Evolutionary conservation across 2,797 vertebrate genomes (phyloP).

Genomic region (Pagetopsis macropterus): DNA sequence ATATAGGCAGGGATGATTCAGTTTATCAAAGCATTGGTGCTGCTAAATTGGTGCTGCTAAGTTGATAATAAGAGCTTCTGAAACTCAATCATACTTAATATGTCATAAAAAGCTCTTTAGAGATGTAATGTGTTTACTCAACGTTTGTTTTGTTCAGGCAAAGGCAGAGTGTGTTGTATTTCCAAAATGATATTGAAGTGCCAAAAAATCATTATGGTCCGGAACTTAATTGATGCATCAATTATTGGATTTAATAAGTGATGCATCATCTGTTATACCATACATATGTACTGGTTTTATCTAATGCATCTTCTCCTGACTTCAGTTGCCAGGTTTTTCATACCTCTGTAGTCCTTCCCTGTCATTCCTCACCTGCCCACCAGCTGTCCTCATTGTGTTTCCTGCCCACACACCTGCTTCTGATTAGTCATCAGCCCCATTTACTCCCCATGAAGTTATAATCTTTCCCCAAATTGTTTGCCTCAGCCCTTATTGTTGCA

Average conservation of each 20-base stretch:
- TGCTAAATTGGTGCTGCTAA: too few relatives aligned
- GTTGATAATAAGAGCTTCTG: constrained; percentile 7
- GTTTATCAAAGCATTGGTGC: background rate
- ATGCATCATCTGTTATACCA: background rate
- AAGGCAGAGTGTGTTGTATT: too few relatives aligned
- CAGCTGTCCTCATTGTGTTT: background rate
- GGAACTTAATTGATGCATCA: too few relatives aligned
- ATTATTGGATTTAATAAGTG: background rate
- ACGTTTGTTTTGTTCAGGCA: background rate
- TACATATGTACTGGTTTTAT: background rate
- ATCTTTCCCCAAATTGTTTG: background rate
- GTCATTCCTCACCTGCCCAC: constrained; percentile 20
- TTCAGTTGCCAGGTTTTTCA: background rate
- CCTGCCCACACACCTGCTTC: constrained; percentile 10
- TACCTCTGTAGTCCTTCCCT: background rate
- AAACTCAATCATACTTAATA: background rate
- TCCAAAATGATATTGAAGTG: too few relatives aligned
- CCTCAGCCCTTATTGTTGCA: background rate
- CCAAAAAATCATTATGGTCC: too few relatives aligned
- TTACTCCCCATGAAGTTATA: background rate
- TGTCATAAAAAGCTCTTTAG: background rate
- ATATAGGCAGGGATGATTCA: background rate
- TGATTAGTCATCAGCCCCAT: background rate
- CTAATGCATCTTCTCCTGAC: background rate
- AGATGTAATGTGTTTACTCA: background rate